A percentile compares a stretch with the other conserved stretches of the same genome.
These are phyloP conservation scores for Potorous gilbertii DNA, from an alignment of 2,797 vertebrate species.

Conservation along the genomic window DNA sequence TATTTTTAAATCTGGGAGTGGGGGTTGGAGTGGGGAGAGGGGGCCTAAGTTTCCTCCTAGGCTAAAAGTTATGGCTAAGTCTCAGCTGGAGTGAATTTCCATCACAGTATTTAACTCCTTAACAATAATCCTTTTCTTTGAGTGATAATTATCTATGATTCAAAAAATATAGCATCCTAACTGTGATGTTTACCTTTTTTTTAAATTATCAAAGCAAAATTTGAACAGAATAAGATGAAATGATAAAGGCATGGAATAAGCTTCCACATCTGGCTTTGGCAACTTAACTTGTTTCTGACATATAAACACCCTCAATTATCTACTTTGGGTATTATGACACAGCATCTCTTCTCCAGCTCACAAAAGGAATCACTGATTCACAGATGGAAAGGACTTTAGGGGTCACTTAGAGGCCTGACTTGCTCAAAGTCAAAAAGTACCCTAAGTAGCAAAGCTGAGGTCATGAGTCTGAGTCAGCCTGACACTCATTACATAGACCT, in stretches of 20 bases:
- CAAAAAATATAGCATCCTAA: neutral
- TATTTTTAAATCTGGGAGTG: slow-evolving; percentile 30
- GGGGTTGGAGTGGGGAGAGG: slow-evolving; percentile 38
- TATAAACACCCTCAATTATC: neutral
- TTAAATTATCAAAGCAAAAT: neutral
- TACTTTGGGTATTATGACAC: neutral
- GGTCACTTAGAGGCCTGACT: neutral
- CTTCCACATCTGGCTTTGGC: neutral
- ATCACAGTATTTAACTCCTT: slow-evolving; percentile 55
- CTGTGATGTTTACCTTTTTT: neutral
- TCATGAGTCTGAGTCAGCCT: neutral
- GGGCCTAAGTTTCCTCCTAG: slow-evolving; percentile 53
- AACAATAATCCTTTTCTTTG: slow-evolving; percentile 45
- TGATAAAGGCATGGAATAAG: neutral
- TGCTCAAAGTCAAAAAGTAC: neutral
- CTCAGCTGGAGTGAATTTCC: slow-evolving; percentile 67
- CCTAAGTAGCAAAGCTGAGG: neutral
- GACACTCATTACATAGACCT: neutral
- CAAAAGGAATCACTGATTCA: neutral
- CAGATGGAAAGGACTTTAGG: too few relatives aligned
- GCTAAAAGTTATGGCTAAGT: slow-evolving; percentile 37
- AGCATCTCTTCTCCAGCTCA: neutral
- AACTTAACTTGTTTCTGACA: neutral
- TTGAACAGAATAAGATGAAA: neutral
- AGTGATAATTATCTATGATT: neutral